Evolutionary conservation across 2,797 vertebrate genomes (phyloP), one percentile per base, ranked within the genome.

Genomic region (Caiman crocodilus): DNA sequence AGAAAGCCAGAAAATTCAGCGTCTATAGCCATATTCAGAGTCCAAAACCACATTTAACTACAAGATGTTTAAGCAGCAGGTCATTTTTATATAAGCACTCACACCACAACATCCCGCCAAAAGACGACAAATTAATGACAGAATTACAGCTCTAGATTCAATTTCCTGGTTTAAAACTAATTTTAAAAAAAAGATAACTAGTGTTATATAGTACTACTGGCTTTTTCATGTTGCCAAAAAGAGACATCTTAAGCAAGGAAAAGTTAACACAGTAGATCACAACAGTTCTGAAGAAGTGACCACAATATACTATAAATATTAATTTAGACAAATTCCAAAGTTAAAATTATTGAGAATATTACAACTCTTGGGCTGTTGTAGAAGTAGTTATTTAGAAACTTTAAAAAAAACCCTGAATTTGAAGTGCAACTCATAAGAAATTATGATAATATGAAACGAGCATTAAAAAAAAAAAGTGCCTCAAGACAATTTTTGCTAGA

Each of bases 121-220:
- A 92, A 87, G 3, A 32, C 7, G 3, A 73, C n/a, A 92, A 35
- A 58, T 87, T 5, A 90, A 16, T 23, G 75, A 28, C 61, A 16
- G 8, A 91, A 9, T 76, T 77, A 84, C 56, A 86, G 59, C 58
- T 91, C 69, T 75, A 74, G 14, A 14, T 94, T 75, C 55, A 55
- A 21, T 78, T 79, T 75, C 57, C 63, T 63, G 35, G 5, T 85
- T 84, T 79, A 76, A 76, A 90, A 80, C 0, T 21, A 5, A 77
- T 56, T 42, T 85, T 56, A 95, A 95, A 85, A 57, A 32, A 81
- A 82, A 55, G 57, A 81, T 5, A 14, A 79, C 4, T 15, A 4
- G 6, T 88, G 17, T 0, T 79, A 78, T 82, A 92, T 4, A 56
- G 6, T 57, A 42, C 60, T 81, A 77, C 69, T 25, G 11, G 58